These are phyloP conservation scores for Eulemur rufifrons DNA, from an alignment of 2,113 vertebrate species.

Conservation along the genomic window DNA sequence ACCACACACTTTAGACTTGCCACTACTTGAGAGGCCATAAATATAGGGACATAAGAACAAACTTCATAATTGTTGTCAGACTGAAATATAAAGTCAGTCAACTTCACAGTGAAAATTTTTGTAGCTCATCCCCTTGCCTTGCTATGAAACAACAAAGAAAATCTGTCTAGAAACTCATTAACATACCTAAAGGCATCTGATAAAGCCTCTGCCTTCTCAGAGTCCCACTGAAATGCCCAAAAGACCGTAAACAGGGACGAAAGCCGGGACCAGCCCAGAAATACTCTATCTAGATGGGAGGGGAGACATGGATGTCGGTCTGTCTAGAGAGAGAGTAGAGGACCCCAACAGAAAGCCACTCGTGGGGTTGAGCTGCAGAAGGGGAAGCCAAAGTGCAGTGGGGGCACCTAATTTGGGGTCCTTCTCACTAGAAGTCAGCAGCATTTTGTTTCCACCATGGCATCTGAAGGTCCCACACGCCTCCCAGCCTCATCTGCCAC, in stretches of 20 bases:
- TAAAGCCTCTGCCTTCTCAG: background rate
- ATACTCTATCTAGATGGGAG: background rate
- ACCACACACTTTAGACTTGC: background rate
- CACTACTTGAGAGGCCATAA: background rate
- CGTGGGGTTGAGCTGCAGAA: background rate
- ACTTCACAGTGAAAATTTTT: background rate
- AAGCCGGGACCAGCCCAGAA: background rate
- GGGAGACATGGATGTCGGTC: background rate
- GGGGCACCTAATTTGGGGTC: background rate
- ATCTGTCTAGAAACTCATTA: background rate
- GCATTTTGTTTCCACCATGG: background rate
- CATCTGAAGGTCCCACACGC: background rate
- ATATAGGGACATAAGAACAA: background rate
- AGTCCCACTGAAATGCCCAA: background rate
- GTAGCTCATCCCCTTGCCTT: background rate
- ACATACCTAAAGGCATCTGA: background rate
- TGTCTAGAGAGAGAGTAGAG: background rate
- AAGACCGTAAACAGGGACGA: background rate
- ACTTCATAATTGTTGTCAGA: background rate
- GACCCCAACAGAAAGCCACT: background rate
- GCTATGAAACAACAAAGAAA: constrained; percentile 18
- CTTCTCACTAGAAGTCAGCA: background rate
- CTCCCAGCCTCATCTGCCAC: background rate
- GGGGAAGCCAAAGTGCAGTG: background rate
- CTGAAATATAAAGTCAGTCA: background rate